Base-by-base conservation (phyloP, 2,888 invertebrate genomes). In the Ennomos erosarius region DNA sequence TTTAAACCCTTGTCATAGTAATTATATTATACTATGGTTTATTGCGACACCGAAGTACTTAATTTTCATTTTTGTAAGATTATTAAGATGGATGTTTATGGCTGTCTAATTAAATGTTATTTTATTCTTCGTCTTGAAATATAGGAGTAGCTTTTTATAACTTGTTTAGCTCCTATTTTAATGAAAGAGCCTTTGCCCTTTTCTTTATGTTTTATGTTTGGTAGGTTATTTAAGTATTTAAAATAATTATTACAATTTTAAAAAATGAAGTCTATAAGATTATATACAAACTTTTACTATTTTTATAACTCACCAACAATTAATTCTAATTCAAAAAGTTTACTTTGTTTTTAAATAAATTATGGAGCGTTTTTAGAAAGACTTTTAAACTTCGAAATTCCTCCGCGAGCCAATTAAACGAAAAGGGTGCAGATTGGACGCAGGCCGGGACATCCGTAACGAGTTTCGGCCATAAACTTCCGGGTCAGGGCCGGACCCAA, bases 41-140 rank as follows among this genome's bases (percentile, higher is more conserved):
- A 36, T 36, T 11, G 40, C 55, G 45, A 45, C 50, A 43, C 50
- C 50, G 1, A 12, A 12, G 34, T 40, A 39, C 45, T 39, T 50
- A n/a, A 40, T 50, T 48, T 11, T 51, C 36, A 42, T 57, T 47
- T 37, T 11, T 56, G 40, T 42, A 46, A 45, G 46, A 6, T 46
- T 51, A 51, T 52, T 57, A 57, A 42, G 56, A 56, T 33, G 45
- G 39, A 56, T 50, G 34, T n/a, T 39, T 50, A 44, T 38, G 37
- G 33, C 35, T 35, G 13, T 42, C 43, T 43, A 8, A 11, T 34
- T 34, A 44, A 33, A 34, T 44, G 26, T 6, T 26, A 16, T 40
- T 40, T 40, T 26, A 26, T 3, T 26, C 26, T 26, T 26, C 26
- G 1, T 26, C 6, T 26, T 26, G 26, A 26, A 26, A 26, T 26